These are phyloP conservation scores for Aphelinus atriplicis DNA, from an alignment of 1,140 invertebrate genomes.

Conservation along the genomic window DNA sequence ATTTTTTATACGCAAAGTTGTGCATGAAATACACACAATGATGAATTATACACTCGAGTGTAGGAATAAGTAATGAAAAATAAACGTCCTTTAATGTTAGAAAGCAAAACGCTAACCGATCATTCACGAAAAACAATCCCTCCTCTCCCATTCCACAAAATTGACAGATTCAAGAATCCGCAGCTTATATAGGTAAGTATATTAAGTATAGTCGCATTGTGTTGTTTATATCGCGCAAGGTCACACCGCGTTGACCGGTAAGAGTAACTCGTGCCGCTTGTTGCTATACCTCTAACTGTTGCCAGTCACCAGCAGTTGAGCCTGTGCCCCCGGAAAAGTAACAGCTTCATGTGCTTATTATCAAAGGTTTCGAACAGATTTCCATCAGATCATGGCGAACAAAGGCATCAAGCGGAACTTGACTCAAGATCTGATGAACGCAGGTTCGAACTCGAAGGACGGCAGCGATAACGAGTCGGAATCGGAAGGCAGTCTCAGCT, in stretches of 20 bases:
- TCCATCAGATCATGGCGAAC: not conserved
- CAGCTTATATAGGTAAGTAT: too few relatives aligned
- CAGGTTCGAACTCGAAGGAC: not conserved
- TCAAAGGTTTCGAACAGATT: not conserved
- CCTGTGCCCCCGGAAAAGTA: too few relatives aligned
- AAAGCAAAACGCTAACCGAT: not conserved
- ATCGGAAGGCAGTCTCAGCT: not conserved
- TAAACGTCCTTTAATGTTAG: conserved; percentile 24
- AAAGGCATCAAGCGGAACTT: not conserved
- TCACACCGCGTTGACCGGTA: too few relatives aligned
- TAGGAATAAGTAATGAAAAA: not conserved
- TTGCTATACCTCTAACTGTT: too few relatives aligned
- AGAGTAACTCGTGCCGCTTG: too few relatives aligned
- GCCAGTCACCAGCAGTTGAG: too few relatives aligned
- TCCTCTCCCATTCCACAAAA: too few relatives aligned
- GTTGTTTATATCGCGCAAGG: too few relatives aligned
- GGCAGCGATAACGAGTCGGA: not conserved
- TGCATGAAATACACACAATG: not conserved
- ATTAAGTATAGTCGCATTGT: too few relatives aligned
- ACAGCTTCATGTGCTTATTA: not conserved
- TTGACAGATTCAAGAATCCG: too few relatives aligned
- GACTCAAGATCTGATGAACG: not conserved
- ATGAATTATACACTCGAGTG: too few relatives aligned
- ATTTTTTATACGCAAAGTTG: conserved; percentile 31
- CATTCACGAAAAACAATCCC: too few relatives aligned